Evolutionary conservation across 2,888 invertebrate genomes (phyloP).

Genomic region (Ischnus inquisitorius): DNA sequence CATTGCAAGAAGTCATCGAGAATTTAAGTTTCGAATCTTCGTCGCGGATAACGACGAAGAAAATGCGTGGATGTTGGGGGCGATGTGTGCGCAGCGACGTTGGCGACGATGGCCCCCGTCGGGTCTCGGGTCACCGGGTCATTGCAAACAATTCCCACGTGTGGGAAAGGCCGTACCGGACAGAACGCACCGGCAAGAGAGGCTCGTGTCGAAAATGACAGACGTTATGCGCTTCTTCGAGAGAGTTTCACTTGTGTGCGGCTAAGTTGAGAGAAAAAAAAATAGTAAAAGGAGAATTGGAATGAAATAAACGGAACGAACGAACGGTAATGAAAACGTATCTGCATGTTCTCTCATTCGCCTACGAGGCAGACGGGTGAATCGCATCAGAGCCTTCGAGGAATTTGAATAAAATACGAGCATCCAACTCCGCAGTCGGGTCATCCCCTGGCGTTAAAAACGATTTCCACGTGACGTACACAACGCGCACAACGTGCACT

Average conservation of each 20-base stretch:
- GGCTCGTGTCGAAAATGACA: conserved; percentile 77
- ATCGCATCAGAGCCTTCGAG: conserved; percentile 5
- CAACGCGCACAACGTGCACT: too few relatives aligned
- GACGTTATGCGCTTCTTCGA: conserved; percentile 67
- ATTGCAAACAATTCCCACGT: conserved; percentile 83
- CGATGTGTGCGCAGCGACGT: conserved; percentile 76
- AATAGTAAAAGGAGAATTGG: neutral
- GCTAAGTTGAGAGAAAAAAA: neutral
- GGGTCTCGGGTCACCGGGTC: conserved; percentile 82
- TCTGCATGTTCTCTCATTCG: conserved; percentile 13
- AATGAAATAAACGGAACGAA: conserved; percentile 32
- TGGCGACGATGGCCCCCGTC: conserved; percentile 80
- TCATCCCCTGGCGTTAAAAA: conserved; percentile 4
- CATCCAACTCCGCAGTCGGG: neutral
- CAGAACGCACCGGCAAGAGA: conserved; percentile 58
- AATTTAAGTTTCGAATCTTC: conserved; percentile 1
- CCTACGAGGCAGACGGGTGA: neutral
- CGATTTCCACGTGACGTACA: neutral
- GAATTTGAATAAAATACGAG: conserved; percentile 19
- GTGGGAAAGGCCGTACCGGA: conserved; percentile 82
- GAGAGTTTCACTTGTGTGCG: conserved; percentile 45
- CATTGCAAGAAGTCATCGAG: neutral
- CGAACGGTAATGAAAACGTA: conserved; percentile 38
- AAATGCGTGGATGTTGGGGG: conserved; percentile 78
- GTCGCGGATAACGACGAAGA: conserved; percentile 38